Evolutionary conservation across 2,888 invertebrate genomes (phyloP), one percentile per base, ranked within the genome.

Genomic region (Cephus nigrinus): DNA sequence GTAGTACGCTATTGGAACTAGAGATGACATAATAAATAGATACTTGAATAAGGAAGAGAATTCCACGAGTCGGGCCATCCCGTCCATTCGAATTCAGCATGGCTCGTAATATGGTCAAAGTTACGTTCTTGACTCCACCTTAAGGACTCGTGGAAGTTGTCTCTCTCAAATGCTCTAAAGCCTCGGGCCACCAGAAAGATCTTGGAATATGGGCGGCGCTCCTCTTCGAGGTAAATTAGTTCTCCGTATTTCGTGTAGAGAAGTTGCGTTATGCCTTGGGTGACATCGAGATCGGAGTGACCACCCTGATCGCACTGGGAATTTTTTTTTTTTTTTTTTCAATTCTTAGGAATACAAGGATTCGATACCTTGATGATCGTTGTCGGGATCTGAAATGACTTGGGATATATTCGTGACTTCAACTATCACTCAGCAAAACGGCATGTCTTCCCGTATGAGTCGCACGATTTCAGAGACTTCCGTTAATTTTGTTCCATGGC

Each of bases 381-480:
- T 55, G 1, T 55, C 23, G 2, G 5, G 9, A 23, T 55, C 3
- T 23, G 23, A 55, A 55, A 23, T 23, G 55, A 55, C 55, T 55
- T 55, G 0, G 23, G 23, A 55, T 23, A 15, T 23, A 55, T 55
- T 55, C 55, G 55, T 55, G 55, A 55, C 9, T 55, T 55, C 0
- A 23, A 55, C 55, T 55, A 55, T 55, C 55, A 23, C 55, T 55
- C 55, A 23, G 55, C 9, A 3, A 5, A 40, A 40, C 15, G 15
- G 40, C 15, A 4, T 40, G 40, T 40, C 40, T 40, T 40, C 15
- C 40, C 40, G 55, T 55, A 55, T 82, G 83, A 84, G 87, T 83
- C 86, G 83, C 79, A 82, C 86, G 86, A 87, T 85, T 84, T 86
- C 84, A 76, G 85, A 82, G 87, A 86, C 86, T 86, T 87, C 84